These are phyloP conservation scores for Philopedon plagiatum DNA, from an alignment of 2,888 invertebrate genomes.

Conservation along the genomic window DNA sequence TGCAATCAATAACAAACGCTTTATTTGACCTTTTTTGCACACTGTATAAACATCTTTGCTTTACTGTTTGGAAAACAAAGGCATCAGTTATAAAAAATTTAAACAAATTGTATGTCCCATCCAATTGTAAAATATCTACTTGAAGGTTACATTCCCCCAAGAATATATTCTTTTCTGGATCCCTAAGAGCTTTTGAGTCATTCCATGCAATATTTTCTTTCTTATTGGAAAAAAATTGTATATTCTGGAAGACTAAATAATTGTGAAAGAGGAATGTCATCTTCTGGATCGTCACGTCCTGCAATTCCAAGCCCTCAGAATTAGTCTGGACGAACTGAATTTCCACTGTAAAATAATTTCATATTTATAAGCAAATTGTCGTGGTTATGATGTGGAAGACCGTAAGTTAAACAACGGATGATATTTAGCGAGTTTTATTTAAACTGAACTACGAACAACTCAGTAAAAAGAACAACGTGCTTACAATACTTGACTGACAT, in stretches of 20 bases:
- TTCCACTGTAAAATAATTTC: no score
- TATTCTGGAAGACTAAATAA: background rate
- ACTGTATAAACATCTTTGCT: slow-evolving; percentile 30
- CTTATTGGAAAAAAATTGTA: slow-evolving; percentile 9
- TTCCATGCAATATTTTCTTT: slow-evolving; percentile 1
- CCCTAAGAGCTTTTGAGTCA: slow-evolving; percentile 9
- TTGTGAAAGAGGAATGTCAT: background rate
- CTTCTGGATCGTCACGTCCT: background rate
- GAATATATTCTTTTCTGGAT: slow-evolving; percentile 16
- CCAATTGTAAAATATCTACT: background rate
- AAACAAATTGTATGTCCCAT: slow-evolving; percentile 25
- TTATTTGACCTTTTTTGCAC: slow-evolving; percentile 21
- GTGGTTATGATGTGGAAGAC: no score
- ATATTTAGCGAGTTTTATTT: no score
- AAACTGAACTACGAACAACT: no score
- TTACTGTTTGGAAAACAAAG: slow-evolving; percentile 2
- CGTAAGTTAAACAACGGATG: no score
- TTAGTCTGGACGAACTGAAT: no score
- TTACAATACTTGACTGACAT: no score
- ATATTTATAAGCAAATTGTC: no score
- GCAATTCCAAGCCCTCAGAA: no score
- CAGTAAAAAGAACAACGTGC: no score
- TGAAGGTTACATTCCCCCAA: slow-evolving; percentile 7
- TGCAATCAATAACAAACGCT: slow-evolving; percentile 3
- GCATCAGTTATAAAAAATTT: slow-evolving; percentile 31